Base-by-base conservation (phyloP, 2,888 invertebrate genomes). In the Ormia ochracea region DNA sequence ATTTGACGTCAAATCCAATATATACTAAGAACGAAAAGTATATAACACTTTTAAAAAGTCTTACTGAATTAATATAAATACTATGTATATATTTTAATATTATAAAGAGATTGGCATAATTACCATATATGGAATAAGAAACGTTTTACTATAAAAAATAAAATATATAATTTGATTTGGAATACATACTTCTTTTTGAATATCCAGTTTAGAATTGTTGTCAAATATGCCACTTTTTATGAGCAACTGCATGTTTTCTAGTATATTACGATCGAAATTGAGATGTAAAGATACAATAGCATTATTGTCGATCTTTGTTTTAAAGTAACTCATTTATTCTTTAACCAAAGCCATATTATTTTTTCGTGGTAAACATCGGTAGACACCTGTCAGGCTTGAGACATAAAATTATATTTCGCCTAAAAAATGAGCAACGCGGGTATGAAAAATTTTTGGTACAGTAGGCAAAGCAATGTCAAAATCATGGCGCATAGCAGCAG, bases 381-480 rank as follows among this genome's bases (percentile, higher is more conserved):
- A 17, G 98, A 98, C 1, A 99, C 99, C 1, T 97, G 98, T 66
- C 99, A 90, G 2, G 99, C 99, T 92, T 99, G 99, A 84, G 96
- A 94, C 89, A 97, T 98, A 91, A 98, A 99, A 52, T 99, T 99
- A 94, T 98, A 99, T 90, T 99, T 99, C 89, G 99, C 99, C 26
- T n/a, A 99, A 91, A 91, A 99, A 99, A 89, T 99, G 98, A 0
- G 99, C 99, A 0, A 99, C 99, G 68, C 99, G 92, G 0, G 98
- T 99, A 82, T 98, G 93, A 88, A 99, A 98, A 84, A 98, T 98
- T 87, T 95, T 95, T 0, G 99, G 99, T 83, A 99, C 95, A 1
- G 97, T 97, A 1, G 98, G 98, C 83, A 99, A 91, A 26, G 99
- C 96, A 81, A 94, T n/a, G n/a, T 96, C 96, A 88, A 99, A 98